Evolutionary conservation across 2,888 invertebrate species (phyloP).

Genomic region (Willowsia nigromaculata): DNA sequence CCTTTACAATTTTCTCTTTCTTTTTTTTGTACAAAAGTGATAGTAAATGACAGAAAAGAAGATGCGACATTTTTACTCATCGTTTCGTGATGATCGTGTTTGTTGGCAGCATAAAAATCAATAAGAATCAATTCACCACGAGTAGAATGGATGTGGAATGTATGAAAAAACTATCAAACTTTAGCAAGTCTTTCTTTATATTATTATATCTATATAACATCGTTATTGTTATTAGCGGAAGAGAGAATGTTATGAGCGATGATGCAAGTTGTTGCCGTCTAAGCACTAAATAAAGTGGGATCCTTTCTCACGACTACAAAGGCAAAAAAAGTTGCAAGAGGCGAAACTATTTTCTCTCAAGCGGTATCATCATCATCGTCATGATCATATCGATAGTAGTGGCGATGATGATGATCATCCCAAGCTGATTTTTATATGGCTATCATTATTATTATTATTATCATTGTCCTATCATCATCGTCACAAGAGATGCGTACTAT

Average conservation of each 20-base stretch:
- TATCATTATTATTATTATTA: conserved; percentile 20
- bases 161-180: background rate
- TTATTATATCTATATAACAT: background rate
- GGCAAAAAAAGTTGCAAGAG: conserved; percentile 1
- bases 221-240: conserved; percentile 6
- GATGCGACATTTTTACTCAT: conserved; percentile 32
- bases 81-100: background rate
- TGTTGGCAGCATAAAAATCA: conserved; percentile 37
- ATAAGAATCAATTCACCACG: conserved; percentile 36
- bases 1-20: background rate
- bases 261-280: conserved; percentile 31
- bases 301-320: conserved; percentile 4
- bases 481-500: background rate
- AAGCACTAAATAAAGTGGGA: conserved; percentile 42
- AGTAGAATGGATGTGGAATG: background rate
- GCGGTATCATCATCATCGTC: background rate
- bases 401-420: background rate
- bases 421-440: conserved; percentile 1
- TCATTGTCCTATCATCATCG: conserved; percentile 24
- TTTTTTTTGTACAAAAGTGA: background rate
- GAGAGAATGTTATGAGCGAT: background rate
- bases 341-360: conserved; percentile 11
- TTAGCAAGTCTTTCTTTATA: background rate
- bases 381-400: background rate
- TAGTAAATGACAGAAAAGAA: background rate